Percentiles rank a stretch among this genome's conserved stretches.
These are phyloP conservation scores for Bradypodion pumilum DNA, from an alignment of 2,797 vertebrate species.

Conservation along the genomic window DNA sequence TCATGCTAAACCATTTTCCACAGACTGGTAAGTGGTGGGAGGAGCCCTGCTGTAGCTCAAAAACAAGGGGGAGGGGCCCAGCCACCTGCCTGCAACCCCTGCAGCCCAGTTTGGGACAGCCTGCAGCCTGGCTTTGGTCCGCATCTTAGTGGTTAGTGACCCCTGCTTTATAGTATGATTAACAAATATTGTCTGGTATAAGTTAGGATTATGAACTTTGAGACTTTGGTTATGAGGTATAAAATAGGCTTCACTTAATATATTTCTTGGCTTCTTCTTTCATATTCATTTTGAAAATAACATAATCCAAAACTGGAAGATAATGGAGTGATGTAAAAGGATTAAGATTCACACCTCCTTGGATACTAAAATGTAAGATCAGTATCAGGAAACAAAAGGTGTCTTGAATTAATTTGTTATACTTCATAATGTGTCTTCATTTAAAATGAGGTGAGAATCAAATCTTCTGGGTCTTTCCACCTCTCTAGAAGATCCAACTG, in stretches of 20 bases:
- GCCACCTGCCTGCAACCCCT: too few relatives aligned
- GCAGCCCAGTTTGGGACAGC: too few relatives aligned
- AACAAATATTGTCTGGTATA: background rate
- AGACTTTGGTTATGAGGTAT: background rate
- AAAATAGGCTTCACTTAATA: background rate
- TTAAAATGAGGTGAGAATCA: constrained; percentile 43
- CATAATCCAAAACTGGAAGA: constrained; percentile 22
- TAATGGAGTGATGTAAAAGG: background rate
- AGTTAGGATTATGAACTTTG: background rate
- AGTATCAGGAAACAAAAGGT: constrained; percentile 11
- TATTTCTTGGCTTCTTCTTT: constrained; percentile 16
- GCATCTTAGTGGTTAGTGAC: too few relatives aligned
- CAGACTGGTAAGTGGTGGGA: too few relatives aligned
- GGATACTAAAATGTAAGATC: background rate
- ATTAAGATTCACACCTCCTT: background rate
- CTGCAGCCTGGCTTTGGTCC: too few relatives aligned
- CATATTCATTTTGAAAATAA: background rate
- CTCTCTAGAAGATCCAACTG: background rate
- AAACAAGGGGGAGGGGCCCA: too few relatives aligned
- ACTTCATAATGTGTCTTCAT: constrained; percentile 26
- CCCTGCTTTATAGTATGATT: too few relatives aligned
- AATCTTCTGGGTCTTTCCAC: constrained; percentile 12
- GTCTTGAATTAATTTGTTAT: constrained; percentile 36
- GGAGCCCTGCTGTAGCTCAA: too few relatives aligned
- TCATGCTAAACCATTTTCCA: too few relatives aligned